Conservation (phyloP, 2,888 invertebrate species). For the Drosophila algonquin region DNA sequence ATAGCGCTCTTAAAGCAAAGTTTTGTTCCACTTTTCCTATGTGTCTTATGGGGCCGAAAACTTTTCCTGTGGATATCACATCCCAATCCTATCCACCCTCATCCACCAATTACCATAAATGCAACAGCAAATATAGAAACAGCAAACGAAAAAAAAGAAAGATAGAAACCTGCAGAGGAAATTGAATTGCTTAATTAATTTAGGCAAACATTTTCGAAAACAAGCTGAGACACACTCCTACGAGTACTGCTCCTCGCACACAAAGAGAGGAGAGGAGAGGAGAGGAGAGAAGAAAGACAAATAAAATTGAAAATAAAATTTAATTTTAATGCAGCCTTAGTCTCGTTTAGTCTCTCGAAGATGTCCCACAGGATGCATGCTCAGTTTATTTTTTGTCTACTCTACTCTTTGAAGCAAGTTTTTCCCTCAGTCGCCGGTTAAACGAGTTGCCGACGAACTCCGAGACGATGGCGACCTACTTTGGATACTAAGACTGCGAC, state of each 20-base stretch:
- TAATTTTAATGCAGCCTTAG: constrained; percentile 56
- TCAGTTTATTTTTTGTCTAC: constrained; percentile 48
- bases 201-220: constrained; percentile 15
- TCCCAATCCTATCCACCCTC: constrained; percentile 6
- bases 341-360: constrained; percentile 31
- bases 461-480: constrained; percentile 64
- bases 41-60: not conserved
- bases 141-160: constrained; percentile 4
- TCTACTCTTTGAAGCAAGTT: constrained; percentile 32
- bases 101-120: constrained; percentile 69
- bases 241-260: constrained; percentile 12
- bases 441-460: constrained; percentile 61
- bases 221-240: constrained; percentile 30
- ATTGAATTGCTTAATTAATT: constrained; percentile 77
- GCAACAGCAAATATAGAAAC: constrained; percentile 48
- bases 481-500: constrained; percentile 38
- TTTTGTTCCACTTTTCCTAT: not conserved
- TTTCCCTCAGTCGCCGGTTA: constrained; percentile 56
- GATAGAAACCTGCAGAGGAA: constrained; percentile 52
- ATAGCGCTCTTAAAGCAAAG: not conserved
- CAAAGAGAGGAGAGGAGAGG: constrained; percentile 5
- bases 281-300: constrained; percentile 15
- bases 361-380: constrained; percentile 60
- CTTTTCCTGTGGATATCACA: constrained; percentile 3
- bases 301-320: constrained; percentile 62